Evolutionary conservation across 35 echinoderm and acorn worm genomes (phyloP), one percentile per base, ranked within the genome.

Genomic region (Strongylocentrotus purpuratus): DNA sequence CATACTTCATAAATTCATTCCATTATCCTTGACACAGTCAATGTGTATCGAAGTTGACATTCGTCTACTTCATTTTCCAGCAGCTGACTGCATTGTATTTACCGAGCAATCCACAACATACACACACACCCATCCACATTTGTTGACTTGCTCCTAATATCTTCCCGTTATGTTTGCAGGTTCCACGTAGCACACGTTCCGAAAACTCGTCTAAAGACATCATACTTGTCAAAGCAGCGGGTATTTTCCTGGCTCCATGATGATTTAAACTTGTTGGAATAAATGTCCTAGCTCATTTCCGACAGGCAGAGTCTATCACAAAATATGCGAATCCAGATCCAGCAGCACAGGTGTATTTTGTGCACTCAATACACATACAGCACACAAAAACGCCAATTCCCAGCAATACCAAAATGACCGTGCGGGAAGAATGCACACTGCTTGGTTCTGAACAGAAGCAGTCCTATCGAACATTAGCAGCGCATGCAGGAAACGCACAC

Each of bases 11-110:
- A 78, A 22, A 78, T 78, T 78, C 20, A 78, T 78, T 70, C 65
- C 87, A 25, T 46, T 45, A 89, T 45, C 87, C 87, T 25, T 45
- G 46, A 55, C 12, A 32, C 45, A 11, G 45, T 46, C 31, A 46
- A 46, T 28, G 2, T 48, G 15, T 46, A 48, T 8, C 32, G 31
- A 58, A 93, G 45, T 47, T 93, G 91, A 58, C 91, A 58, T 58
- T 46, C 48, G 48, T 93, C 33, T 20, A 93, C 91, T 47, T 50
- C 91, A 93, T 93, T 31, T 93, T 46, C 32, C 91, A 93, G 91
- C 91, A 93, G 91, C 91, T 93, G 91, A 93, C 48, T 93, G 46
- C 91, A 93, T 93, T 58, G 91, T 93, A 93, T 93, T 93, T 93
- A 89, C 87, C 45, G 87, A 89, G 87, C 87, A 13, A 89, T 89